Percentiles rank a stretch among this genome's conserved stretches.
These are phyloP conservation scores for Leptopilina syphax DNA, from an alignment of 2,888 invertebrate genomes.

Conservation along the genomic window DNA sequence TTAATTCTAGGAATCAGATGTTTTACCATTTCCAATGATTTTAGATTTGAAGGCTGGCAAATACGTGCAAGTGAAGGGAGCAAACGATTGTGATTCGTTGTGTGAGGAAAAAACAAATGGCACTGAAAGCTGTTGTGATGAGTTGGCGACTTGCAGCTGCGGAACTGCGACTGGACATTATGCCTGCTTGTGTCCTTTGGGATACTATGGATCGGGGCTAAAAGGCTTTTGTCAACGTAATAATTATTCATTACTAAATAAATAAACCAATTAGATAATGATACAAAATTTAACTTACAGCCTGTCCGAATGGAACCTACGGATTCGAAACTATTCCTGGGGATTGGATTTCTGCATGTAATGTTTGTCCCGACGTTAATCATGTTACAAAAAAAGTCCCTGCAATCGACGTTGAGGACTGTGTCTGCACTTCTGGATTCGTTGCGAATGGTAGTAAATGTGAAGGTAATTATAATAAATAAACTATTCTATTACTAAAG, in stretches of 20 bases:
- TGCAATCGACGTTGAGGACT: slow-evolving; percentile 79
- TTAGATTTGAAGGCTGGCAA: slow-evolving; percentile 82
- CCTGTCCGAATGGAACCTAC: slow-evolving; percentile 83
- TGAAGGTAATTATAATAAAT: slow-evolving; percentile 76
- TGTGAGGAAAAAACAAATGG: slow-evolving; percentile 73
- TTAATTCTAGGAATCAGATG: too few relatives aligned
- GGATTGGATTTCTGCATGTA: slow-evolving; percentile 78
- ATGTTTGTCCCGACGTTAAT: slow-evolving; percentile 82
- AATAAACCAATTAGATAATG: not conserved
- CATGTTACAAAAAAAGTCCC: slow-evolving; percentile 80
- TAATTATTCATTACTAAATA: not conserved
- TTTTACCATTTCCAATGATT: not conserved
- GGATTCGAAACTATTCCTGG: slow-evolving; percentile 77
- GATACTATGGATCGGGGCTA: slow-evolving; percentile 83
- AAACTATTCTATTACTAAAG: too few relatives aligned
- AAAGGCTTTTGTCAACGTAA: slow-evolving; percentile 80
- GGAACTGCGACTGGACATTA: slow-evolving; percentile 84
- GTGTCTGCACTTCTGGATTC: slow-evolving; percentile 82
- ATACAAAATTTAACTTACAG: slow-evolving; percentile 70
- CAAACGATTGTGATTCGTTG: slow-evolving; percentile 78
- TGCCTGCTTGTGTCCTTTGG: slow-evolving; percentile 82
- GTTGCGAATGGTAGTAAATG: slow-evolving; percentile 78
- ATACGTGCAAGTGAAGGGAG: slow-evolving; percentile 78
- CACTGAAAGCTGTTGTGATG: slow-evolving; percentile 80
- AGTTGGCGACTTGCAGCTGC: slow-evolving; percentile 81